Evolutionary conservation across 2,888 invertebrate genomes (phyloP).

Genomic region (Lomographa bimaculata): DNA sequence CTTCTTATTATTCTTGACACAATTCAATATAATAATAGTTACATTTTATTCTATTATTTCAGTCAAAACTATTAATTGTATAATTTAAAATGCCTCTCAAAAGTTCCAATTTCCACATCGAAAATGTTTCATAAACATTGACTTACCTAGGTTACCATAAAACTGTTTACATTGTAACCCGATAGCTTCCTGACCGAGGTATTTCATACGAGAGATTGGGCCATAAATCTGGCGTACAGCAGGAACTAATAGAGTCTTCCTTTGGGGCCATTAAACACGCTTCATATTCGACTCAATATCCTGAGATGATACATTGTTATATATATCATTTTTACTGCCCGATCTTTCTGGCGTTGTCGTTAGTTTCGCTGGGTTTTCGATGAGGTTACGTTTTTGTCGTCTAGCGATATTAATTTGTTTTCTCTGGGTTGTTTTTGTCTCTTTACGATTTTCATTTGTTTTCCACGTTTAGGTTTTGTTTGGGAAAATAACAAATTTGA

Average conservation of each 20-base stretch:
- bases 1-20: too few species aligned
- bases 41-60: too few species aligned
- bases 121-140: slow-evolving; percentile 9
- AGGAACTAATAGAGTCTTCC: slow-evolving; percentile 65
- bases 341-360: slow-evolving; percentile 12
- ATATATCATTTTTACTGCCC: slow-evolving; percentile 30
- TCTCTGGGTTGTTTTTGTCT: too few species aligned
- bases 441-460: too few species aligned
- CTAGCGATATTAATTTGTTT: too few species aligned
- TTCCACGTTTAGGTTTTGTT: too few species aligned
- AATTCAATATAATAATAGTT: too few species aligned
- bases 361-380: slow-evolving; percentile 1
- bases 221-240: slow-evolving; percentile 58
- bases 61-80: too few species aligned
- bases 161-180: slow-evolving; percentile 34
- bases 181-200: slow-evolving; percentile 34
- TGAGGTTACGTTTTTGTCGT: not conserved
- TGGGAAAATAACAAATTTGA: too few species aligned
- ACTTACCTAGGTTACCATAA: slow-evolving; percentile 26
- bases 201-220: slow-evolving; percentile 53
- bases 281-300: slow-evolving; percentile 36
- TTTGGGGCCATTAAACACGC: slow-evolving; percentile 57
- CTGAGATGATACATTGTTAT: slow-evolving; percentile 27
- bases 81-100: too few species aligned
- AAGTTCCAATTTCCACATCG: slow-evolving; percentile 6